Evolutionary conservation across 2,888 invertebrate species (phyloP).

Genomic region (Frankliniella intonsa): DNA sequence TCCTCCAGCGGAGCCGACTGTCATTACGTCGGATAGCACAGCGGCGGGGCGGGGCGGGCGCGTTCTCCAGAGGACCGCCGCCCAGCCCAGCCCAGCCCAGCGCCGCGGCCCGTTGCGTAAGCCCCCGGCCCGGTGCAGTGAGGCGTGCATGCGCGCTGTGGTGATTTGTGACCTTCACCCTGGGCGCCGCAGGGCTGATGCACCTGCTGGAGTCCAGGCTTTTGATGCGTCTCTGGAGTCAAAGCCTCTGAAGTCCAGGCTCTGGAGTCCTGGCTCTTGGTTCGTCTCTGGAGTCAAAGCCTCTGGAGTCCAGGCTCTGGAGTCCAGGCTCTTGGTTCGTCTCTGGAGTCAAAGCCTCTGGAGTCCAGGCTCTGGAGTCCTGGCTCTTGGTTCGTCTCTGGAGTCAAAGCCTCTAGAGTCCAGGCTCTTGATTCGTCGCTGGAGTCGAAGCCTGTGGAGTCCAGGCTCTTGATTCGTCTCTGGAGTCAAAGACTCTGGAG

Average conservation of each 20-base stretch:
- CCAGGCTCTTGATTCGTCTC: too few relatives aligned
- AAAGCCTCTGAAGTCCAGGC: neutral
- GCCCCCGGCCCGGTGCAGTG: neutral
- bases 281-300: neutral
- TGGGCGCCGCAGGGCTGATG: neutral
- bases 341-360: too few relatives aligned
- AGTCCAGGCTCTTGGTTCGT: too few relatives aligned
- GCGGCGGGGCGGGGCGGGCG: too few relatives aligned
- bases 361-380: too few relatives aligned
- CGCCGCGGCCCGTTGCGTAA: neutral
- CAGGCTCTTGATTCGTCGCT: too few relatives aligned
- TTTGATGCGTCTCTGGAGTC: too few relatives aligned
- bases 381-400: neutral
- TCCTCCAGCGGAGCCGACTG: too few relatives aligned
- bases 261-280: neutral
- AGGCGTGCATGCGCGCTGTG: neutral
- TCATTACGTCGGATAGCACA: too few relatives aligned
- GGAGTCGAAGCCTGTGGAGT: too few relatives aligned
- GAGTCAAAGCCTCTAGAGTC: neutral
- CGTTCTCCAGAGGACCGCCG: neutral
- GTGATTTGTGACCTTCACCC: slow-evolving; percentile 24
- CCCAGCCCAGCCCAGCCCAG: neutral
- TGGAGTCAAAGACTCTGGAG: neutral
- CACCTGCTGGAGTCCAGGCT: neutral
- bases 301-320: too few relatives aligned